Base-by-base conservation (phyloP, 2,888 invertebrate species). In the Rotaria magnacalcarata region DNA sequence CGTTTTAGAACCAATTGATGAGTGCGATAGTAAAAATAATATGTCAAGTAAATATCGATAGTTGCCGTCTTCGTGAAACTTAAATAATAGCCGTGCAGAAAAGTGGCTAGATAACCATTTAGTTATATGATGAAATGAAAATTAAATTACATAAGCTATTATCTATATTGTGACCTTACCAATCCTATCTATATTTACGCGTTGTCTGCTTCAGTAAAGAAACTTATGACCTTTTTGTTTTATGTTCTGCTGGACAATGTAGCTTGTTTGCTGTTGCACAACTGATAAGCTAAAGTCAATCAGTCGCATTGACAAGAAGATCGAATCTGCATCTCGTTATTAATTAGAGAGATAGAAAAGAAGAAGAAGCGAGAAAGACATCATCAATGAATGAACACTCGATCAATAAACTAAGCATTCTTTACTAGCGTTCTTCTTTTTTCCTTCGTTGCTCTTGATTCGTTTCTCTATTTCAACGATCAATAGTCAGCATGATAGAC, bases 251-350 rank as follows among this genome's bases (percentile, higher is more conserved):
- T 41, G 67, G 67, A 67, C 34, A 67, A 34, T 67, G 34, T 67
- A 41, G 34, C 67, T 67, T 67, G 34, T 67, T 67, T 67, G 27
- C 19, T 34, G 34, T 67, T 34, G 34, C 34, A 67, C 67, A 67
- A 41, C 34, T 34, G 67, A 67, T 34, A 67, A 67, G 27, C 67
- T 67, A 16, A 67, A 67, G 67, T 67, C 34, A 67, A 34, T 67
- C 34, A 67, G 34, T 67, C 14, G 67, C 27, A 14, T 67, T 34
- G 67, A 67, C 67, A 67, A 67, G 67, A 34, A 27, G 67, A 67
- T 34, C 67, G 67, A 67, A 67, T 67, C 67, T 67, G 67, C 67
- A 41, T 67, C 67, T 67, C 67, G 67, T 67, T 67, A 67, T 67
- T 67, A 67, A 67, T 67, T 67, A 67, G 67, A 54, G 21, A 54